A percentile compares a stretch with the other conserved stretches of the same genome.
Evolutionary conservation across 2,113 vertebrate species (phyloP).

Genomic region (Micronisus gabar): DNA sequence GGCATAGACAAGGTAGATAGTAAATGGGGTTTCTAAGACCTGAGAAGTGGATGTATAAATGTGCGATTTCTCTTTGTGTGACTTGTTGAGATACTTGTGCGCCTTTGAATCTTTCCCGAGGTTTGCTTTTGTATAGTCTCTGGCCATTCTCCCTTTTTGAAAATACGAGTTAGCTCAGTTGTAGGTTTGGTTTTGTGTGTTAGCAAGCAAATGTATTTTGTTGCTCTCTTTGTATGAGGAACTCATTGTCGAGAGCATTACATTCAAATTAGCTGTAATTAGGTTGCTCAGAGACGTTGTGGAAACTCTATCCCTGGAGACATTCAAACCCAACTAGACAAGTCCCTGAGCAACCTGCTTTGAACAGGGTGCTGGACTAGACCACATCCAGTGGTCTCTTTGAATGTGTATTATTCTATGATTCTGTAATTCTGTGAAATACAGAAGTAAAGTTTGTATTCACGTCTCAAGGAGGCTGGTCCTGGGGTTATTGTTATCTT

Average conservation of each 20-base stretch:
- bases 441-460: neutral
- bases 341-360: neutral
- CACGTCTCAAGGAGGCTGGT: neutral
- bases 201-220: neutral
- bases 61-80: neutral
- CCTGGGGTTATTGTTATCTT: neutral
- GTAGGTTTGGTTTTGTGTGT: neutral
- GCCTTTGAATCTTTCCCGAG: neutral
- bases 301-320: neutral
- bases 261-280: neutral
- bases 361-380: neutral
- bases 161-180: neutral
- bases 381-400: neutral
- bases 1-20: rapidly evolving
- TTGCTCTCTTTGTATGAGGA: neutral
- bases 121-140: rapidly evolving
- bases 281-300: neutral
- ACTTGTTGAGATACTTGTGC: neutral
- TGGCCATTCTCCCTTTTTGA: neutral
- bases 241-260: neutral
- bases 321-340: neutral
- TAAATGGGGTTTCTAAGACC: neutral
- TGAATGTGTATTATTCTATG: neutral
- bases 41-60: neutral
- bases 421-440: neutral